Base-by-base conservation (phyloP, 2,113 vertebrate species). In the Cacatua alba region DNA sequence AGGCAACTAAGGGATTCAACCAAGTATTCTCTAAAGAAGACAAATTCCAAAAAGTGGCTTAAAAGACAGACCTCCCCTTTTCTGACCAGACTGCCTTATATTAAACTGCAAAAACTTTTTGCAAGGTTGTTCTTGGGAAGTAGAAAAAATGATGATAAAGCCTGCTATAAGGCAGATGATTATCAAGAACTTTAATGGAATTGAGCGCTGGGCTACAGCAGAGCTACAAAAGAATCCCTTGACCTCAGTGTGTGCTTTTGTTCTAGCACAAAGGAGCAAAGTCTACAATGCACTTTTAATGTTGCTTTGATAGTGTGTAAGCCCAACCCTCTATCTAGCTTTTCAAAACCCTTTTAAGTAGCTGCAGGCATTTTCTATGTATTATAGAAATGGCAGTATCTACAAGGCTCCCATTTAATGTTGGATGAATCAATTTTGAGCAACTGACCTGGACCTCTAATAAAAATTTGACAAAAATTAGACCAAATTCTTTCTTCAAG, bases 111-210 rank as follows among this genome's bases (percentile, higher is more conserved):
- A 83, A 95, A 44, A 9, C 41, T 63, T 95, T 97, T 87, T 93
- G 37, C 79, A 92, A 88, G 88, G 68, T 35, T 97, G 46, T 91
- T 94, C 94, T 97, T 95, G 53, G 81, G 96, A 86, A 87, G 80
- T 8, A 91, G 92, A 92, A 94, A 90, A 78, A 87, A 53, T 0
- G 9, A 94, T 70, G 63, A 95, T 86, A 96, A 81, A 95, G 79
- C 49, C 85, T 94, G 53, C 82, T 95, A 76, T 68, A 88, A 96
- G 84, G 81, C 24, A 96, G 94, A 97, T 83, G 93, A 96, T 97
- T 96, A 97, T 96, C 82, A 92, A 91, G 70, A 85, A 96, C 48
- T 95, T 94, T 95, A 95, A 97, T 49, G 87, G 95, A 92, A 92
- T 59, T 79, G 67, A 81, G 69, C 5, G 0, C 71, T 72, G 80